Percentiles rank a stretch among this genome's conserved stretches.
Evolutionary conservation across 2,797 vertebrate genomes (phyloP).

Genomic region (Esox lucius): DNA sequence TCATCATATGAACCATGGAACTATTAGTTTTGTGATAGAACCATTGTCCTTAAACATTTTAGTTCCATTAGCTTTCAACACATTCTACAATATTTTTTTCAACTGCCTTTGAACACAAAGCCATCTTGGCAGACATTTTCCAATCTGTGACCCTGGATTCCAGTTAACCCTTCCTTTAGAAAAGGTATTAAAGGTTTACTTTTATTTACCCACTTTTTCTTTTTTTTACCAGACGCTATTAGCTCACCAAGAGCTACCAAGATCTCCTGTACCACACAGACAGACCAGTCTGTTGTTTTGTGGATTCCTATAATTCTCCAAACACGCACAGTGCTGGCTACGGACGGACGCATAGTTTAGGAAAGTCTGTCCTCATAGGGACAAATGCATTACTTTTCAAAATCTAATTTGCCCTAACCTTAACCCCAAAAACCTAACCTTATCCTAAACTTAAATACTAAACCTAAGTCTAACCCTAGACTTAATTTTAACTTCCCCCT

Average conservation of each 20-base stretch:
- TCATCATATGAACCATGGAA: background rate
- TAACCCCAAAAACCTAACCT: too few species aligned
- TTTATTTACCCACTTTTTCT: too few species aligned
- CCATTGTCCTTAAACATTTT: background rate
- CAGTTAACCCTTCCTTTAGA: too few species aligned
- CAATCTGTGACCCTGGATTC: background rate
- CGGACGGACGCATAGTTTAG: too few species aligned
- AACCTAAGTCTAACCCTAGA: too few species aligned
- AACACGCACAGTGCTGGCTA: background rate
- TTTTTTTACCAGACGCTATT: background rate
- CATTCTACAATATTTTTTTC: background rate
- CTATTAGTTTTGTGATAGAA: background rate
- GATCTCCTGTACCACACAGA: background rate
- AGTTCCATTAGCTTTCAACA: background rate
- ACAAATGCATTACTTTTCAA: too few species aligned
- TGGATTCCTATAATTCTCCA: background rate
- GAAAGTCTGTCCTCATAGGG: too few species aligned
- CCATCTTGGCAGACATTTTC: background rate
- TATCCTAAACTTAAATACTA: too few species aligned
- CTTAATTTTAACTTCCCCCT: too few species aligned
- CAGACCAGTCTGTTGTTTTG: background rate
- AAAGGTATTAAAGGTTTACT: too few species aligned
- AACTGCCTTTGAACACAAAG: background rate
- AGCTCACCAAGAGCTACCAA: background rate
- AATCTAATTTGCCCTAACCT: too few species aligned